Evolutionary conservation across 1,140 invertebrate species (phyloP).

Genomic region (Battus philenor): DNA sequence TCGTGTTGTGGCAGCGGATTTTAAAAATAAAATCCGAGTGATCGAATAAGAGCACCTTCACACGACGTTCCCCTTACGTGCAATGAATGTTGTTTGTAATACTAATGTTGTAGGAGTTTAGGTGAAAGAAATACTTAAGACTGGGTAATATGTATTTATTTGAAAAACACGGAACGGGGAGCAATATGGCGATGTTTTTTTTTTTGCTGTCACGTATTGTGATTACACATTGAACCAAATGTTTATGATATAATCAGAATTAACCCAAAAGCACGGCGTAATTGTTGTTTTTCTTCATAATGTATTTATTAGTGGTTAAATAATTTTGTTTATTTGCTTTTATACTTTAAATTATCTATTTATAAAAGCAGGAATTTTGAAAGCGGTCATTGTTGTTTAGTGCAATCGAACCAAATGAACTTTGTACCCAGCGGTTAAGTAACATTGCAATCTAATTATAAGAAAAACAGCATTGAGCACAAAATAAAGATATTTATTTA

Average conservation of each 20-base stretch:
- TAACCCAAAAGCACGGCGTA: too few relatives aligned
- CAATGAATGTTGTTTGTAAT: not conserved
- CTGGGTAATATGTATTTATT: constrained; percentile 11
- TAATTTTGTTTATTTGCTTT: too few relatives aligned
- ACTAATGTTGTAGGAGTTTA: constrained; percentile 7
- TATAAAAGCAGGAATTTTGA: too few relatives aligned
- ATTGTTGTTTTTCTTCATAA: too few relatives aligned
- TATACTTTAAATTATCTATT: too few relatives aligned
- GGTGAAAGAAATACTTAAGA: constrained; percentile 16
- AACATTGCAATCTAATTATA: not conserved
- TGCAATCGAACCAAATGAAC: constrained; percentile 8
- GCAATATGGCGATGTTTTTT: not conserved
- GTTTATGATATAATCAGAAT: too few relatives aligned
- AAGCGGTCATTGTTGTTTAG: too few relatives aligned
- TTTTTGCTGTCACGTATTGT: too few relatives aligned
- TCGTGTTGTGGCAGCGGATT: not conserved
- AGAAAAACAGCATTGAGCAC: not conserved
- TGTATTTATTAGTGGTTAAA: too few relatives aligned
- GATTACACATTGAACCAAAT: too few relatives aligned
- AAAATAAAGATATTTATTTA: not conserved
- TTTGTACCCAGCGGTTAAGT: not conserved
- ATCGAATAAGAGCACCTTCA: not conserved
- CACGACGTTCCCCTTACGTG: not conserved
- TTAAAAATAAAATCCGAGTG: not conserved
- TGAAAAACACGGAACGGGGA: not conserved